A percentile compares a stretch with the other conserved stretches of the same genome.
Evolutionary conservation across 1,140 invertebrate genomes (phyloP).

Genomic region (Heliothis virescens): DNA sequence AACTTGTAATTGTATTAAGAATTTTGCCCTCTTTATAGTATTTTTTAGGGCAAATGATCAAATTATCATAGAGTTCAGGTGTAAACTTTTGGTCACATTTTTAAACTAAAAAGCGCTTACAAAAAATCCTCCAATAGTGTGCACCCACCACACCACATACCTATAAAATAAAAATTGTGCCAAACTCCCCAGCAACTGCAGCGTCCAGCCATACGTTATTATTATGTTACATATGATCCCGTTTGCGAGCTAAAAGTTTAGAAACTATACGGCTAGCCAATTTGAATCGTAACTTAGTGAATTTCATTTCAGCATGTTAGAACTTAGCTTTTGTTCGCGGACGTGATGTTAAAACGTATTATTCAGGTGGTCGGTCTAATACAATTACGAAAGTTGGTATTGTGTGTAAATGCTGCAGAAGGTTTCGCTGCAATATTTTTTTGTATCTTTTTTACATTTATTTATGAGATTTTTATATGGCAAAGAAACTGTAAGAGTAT

Average conservation of each 20-base stretch:
- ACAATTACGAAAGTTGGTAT: slow-evolving; percentile 35
- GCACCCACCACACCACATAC: not conserved
- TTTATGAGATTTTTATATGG: not conserved
- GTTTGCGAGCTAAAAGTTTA: slow-evolving; percentile 40
- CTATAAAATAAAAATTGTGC: slow-evolving; percentile 16
- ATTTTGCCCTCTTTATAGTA: not conserved
- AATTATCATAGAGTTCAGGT: not conserved
- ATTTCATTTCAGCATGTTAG: slow-evolving; percentile 43
- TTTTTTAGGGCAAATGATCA: not conserved
- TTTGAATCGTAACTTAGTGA: slow-evolving; percentile 48
- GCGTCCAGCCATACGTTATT: slow-evolving; percentile 7
- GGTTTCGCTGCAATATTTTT: not conserved
- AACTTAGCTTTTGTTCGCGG: slow-evolving; percentile 46
- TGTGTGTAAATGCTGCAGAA: not conserved
- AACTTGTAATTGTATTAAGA: no score
- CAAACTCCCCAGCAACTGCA: not conserved
- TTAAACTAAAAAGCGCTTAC: not conserved
- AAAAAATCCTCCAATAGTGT: not conserved
- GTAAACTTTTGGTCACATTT: not conserved
- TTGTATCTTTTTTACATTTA: slow-evolving; percentile 6
- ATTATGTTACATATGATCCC: slow-evolving; percentile 40
- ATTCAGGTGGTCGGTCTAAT: slow-evolving; percentile 39
- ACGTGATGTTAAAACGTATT: slow-evolving; percentile 32
- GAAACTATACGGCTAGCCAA: slow-evolving; percentile 46
- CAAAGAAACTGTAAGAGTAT: no score